A percentile compares a stretch with the other conserved stretches of the same genome.
Evolutionary conservation across 2,888 invertebrate genomes (phyloP).

Genomic region (Nycteola revayana): DNA sequence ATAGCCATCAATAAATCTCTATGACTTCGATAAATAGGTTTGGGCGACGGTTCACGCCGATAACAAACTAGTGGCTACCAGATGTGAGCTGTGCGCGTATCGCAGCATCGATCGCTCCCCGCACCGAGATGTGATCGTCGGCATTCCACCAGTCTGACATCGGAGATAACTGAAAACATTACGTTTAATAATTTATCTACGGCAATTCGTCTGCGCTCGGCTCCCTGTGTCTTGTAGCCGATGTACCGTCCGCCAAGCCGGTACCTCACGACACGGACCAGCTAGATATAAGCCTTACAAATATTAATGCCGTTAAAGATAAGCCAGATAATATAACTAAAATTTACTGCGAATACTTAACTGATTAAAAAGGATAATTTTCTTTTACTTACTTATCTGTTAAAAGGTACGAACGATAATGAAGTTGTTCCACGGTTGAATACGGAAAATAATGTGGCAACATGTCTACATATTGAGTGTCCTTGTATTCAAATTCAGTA

Average conservation of each 20-base stretch:
- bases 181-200: slow-evolving; percentile 60
- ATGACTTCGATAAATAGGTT: slow-evolving; percentile 69
- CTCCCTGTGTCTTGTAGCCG: slow-evolving; percentile 33
- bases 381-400: slow-evolving; percentile 23
- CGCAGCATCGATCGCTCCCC: slow-evolving; percentile 53
- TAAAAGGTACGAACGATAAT: slow-evolving; percentile 25
- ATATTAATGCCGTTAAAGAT: slow-evolving; percentile 35
- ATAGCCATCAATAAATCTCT: slow-evolving; percentile 61
- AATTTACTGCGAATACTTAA: slow-evolving; percentile 34
- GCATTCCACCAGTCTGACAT: slow-evolving; percentile 54
- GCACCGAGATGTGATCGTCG: slow-evolving; percentile 51
- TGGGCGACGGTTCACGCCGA: slow-evolving; percentile 58
- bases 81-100: slow-evolving; percentile 55
- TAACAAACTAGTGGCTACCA: slow-evolving; percentile 63
- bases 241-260: slow-evolving; percentile 20
- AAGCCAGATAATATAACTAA: slow-evolving; percentile 25
- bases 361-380: slow-evolving; percentile 32
- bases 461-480: slow-evolving; percentile 5
- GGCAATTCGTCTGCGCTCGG: slow-evolving; percentile 54
- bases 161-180: slow-evolving; percentile 61
- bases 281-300: slow-evolving; percentile 28
- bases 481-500: too few species aligned
- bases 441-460: slow-evolving; percentile 16
- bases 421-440: slow-evolving; percentile 20
- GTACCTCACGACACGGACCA: slow-evolving; percentile 19